Conservation (phyloP, 2,113 vertebrate genomes). For the Dicerorhinus sumatrensis region DNA sequence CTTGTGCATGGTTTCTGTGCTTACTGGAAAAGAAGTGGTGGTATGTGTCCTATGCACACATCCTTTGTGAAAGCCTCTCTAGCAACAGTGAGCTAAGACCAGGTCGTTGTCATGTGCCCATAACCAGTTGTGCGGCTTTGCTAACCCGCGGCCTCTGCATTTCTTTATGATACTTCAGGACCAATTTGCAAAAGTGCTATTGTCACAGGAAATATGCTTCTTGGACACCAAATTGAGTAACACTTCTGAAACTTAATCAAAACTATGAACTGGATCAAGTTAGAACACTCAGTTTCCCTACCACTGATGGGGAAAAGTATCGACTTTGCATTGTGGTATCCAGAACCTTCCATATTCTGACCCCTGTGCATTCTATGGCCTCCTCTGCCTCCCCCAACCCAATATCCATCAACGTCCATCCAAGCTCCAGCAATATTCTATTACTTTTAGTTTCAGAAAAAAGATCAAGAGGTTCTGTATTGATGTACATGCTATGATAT, state of each 20-base stretch:
- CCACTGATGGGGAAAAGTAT: not conserved
- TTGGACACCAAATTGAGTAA: not conserved
- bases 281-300: not conserved
- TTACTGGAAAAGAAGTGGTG: not conserved
- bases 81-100: not conserved
- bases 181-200: not conserved
- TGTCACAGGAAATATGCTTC: not conserved
- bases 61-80: not conserved
- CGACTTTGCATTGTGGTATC: not conserved
- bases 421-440: not conserved
- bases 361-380: not conserved
- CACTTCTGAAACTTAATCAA: not conserved
- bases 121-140: not conserved
- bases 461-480: not conserved
- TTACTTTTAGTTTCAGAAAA: not conserved
- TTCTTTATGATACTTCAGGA: not conserved
- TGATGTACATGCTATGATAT: not conserved
- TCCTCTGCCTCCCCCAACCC: not conserved
- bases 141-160: not conserved
- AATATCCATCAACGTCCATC: not conserved
- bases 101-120: not conserved
- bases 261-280: not conserved
- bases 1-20: not conserved
- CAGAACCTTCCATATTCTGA: not conserved
- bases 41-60: accelerated